A percentile compares a stretch with the other conserved stretches of the same genome.
Evolutionary conservation across 1,140 invertebrate species (phyloP).

Genomic region (Zaprionus capensis): DNA sequence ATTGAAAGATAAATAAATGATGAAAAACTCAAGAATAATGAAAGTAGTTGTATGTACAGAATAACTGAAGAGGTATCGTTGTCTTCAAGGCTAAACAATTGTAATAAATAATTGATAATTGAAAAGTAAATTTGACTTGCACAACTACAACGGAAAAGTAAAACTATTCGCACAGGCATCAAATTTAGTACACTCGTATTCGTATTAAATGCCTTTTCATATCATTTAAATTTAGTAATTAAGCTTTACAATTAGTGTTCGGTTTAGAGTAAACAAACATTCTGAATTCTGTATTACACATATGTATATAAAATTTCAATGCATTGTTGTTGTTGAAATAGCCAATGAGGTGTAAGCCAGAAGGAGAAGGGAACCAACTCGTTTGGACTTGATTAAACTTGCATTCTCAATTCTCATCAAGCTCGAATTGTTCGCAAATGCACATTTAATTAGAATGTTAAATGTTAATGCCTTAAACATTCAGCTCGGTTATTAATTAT

Average conservation of each 20-base stretch:
- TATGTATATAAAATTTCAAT: conserved; percentile 22
- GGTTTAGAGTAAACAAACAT: conserved; percentile 16
- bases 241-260: conserved; percentile 23
- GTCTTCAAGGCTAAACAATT: neutral
- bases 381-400: conserved; percentile 30
- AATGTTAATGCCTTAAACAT: conserved; percentile 28
- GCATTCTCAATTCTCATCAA: conserved; percentile 14
- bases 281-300: conserved; percentile 18
- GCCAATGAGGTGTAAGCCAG: conserved; percentile 36
- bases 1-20: conserved; percentile 8
- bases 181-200: conserved; percentile 14
- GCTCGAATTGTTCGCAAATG: conserved; percentile 21
- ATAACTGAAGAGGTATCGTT: conserved; percentile 6
- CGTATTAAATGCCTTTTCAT: conserved; percentile 25
- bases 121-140: conserved; percentile 31
- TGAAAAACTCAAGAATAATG: conserved; percentile 8
- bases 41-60: conserved; percentile 13
- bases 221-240: conserved; percentile 16
- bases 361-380: conserved; percentile 6
- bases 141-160: conserved; percentile 47
- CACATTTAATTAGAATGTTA: conserved; percentile 28
- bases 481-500: conserved; percentile 27
- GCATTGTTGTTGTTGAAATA: conserved; percentile 45
- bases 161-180: conserved; percentile 34
- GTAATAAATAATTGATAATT: conserved; percentile 1